Evolutionary conservation across 2,113 vertebrate genomes (phyloP).

Genomic region (Albula goreensis): DNA sequence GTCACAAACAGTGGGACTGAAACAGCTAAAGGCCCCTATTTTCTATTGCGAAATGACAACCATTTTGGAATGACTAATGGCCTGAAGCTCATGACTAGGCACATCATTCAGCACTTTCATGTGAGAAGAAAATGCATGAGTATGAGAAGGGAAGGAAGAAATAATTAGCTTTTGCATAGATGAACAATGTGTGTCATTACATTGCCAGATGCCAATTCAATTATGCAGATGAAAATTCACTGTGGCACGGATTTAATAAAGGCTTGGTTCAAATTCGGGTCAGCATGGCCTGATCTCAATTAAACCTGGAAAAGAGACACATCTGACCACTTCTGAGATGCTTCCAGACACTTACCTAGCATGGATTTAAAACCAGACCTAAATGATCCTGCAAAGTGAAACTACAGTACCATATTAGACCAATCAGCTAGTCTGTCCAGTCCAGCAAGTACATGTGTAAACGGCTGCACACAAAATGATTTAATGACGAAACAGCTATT

Average conservation of each 20-base stretch:
- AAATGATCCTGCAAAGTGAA: neutral
- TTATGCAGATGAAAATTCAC: conserved; percentile 37
- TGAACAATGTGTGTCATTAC: conserved; percentile 44
- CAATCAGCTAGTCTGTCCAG: neutral
- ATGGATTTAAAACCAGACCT: neutral
- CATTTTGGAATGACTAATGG: conserved; percentile 5
- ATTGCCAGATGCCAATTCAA: conserved; percentile 49
- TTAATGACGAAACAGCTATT: too few species aligned
- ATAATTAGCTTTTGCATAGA: conserved; percentile 46
- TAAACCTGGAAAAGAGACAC: conserved; percentile 12
- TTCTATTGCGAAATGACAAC: neutral
- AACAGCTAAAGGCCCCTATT: neutral
- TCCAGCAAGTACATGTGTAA: neutral
- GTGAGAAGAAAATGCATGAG: conserved; percentile 39
- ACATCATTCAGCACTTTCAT: conserved; percentile 47
- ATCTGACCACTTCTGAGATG: neutral
- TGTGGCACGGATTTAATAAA: conserved; percentile 45
- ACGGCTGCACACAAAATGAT: neutral
- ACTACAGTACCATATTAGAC: neutral
- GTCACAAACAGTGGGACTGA: neutral
- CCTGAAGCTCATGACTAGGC: conserved; percentile 24
- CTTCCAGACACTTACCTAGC: neutral
- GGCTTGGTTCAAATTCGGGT: neutral
- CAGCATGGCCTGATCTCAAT: conserved; percentile 32
- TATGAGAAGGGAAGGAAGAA: conserved; percentile 33